Conservation (phyloP, 2,797 vertebrate species). For the Notolepis coatsorum region DNA sequence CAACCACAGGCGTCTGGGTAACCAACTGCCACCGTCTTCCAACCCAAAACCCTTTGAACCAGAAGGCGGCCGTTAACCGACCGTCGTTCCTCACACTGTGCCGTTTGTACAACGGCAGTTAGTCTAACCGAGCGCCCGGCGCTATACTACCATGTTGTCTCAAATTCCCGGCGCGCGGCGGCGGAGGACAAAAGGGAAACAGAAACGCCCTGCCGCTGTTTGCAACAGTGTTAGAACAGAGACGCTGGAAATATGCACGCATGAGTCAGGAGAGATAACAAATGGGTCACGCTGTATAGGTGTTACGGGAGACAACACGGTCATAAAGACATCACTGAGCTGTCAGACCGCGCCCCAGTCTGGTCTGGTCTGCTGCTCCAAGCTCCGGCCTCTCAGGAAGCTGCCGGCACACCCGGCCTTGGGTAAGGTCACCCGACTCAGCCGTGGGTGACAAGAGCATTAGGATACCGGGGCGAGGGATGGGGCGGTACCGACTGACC, state of each 20-base stretch:
- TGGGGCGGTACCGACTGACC: slow-evolving; percentile 8
- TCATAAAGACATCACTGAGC: slow-evolving; percentile 14
- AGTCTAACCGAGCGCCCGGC: not conserved
- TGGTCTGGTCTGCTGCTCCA: slow-evolving; percentile 11
- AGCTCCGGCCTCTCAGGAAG: slow-evolving; percentile 17
- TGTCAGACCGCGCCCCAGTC: slow-evolving; percentile 39
- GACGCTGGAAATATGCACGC: not conserved
- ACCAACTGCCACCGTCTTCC: slow-evolving; percentile 40
- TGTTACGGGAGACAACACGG: slow-evolving; percentile 21
- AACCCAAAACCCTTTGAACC: slow-evolving; percentile 32
- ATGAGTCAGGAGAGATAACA: slow-evolving; percentile 47
- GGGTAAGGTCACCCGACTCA: slow-evolving; percentile 30
- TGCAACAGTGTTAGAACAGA: slow-evolving; percentile 18
- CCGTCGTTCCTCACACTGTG: not conserved
- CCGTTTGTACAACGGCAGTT: not conserved
- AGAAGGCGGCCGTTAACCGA: slow-evolving; percentile 30
- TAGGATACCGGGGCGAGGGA: slow-evolving; percentile 18
- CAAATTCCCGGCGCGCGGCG: not conserved
- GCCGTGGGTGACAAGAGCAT: not conserved
- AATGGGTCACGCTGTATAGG: slow-evolving; percentile 10
- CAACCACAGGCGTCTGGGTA: slow-evolving; percentile 34
- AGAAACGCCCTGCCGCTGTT: not conserved
- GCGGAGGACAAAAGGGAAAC: not conserved
- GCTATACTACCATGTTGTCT: too few species aligned
- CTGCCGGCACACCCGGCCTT: slow-evolving; percentile 26